Conservation (phyloP, 2,113 vertebrate species). For the Paraplagusia blochii region DNA sequence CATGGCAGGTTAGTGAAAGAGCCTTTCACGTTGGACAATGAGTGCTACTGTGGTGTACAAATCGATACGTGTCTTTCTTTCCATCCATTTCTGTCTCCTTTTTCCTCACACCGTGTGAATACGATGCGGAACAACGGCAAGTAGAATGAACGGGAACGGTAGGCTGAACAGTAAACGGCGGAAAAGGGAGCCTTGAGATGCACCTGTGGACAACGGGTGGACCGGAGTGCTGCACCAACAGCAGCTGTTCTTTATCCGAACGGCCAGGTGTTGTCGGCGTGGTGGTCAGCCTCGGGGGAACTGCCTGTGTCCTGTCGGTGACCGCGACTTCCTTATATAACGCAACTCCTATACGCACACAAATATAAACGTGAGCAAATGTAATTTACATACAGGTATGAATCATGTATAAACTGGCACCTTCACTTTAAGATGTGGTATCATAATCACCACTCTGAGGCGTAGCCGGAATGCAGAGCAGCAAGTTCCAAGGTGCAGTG, state of each 20-base stretch:
- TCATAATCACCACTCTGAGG: slow-evolving; percentile 48
- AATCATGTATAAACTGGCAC: not conserved
- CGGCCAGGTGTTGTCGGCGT: slow-evolving; percentile 65
- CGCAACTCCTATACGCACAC: not conserved
- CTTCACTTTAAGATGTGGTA: slow-evolving; percentile 37
- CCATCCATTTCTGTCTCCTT: no score
- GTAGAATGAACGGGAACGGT: not conserved
- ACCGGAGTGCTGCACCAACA: slow-evolving; percentile 43
- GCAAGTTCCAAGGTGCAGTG: slow-evolving; percentile 67
- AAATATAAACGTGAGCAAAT: not conserved
- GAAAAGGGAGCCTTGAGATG: slow-evolving; percentile 3
- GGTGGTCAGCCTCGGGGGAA: slow-evolving; percentile 60
- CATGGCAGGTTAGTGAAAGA: slow-evolving; percentile 18
- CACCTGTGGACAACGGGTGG: not conserved
- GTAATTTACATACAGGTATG: not conserved
- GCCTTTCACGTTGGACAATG: slow-evolving; percentile 53
- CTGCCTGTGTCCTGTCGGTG: slow-evolving; percentile 58
- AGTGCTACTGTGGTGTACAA: slow-evolving; percentile 41
- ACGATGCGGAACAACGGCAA: no score
- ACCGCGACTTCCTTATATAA: slow-evolving; percentile 2
- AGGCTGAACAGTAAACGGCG: not conserved
- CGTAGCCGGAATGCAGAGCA: slow-evolving; percentile 61
- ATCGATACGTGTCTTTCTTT: slow-evolving; percentile 42
- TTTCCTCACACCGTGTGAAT: no score
- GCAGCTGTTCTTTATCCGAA: slow-evolving; percentile 48